A percentile compares a stretch with the other conserved stretches of the same genome.
These are phyloP conservation scores for Mesembrinibis cayennensis DNA, from an alignment of 2,113 vertebrate species.

Conservation along the genomic window DNA sequence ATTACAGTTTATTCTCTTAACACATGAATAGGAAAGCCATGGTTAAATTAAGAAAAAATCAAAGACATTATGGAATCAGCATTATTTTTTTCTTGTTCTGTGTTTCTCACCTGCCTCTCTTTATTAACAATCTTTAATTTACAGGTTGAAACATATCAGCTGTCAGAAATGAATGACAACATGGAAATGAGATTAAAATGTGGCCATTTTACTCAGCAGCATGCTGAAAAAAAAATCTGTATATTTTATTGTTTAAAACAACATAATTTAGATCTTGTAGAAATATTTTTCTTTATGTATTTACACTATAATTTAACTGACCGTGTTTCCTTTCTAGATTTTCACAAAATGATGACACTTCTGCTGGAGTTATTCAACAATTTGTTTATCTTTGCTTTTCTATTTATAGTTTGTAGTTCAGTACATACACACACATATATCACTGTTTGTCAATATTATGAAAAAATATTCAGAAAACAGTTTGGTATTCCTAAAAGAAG, in stretches of 20 bases:
- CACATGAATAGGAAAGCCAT: not conserved
- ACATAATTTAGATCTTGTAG: not conserved
- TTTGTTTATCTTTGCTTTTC: not conserved
- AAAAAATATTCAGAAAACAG: not conserved
- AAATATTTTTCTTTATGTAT: not conserved
- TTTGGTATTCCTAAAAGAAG: not conserved
- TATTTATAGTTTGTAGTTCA: not conserved
- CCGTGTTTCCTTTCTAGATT: not conserved
- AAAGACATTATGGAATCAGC: not conserved
- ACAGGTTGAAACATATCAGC: not conserved
- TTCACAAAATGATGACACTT: not conserved
- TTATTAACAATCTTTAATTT: not conserved
- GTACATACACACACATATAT: not conserved
- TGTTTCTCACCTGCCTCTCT: not conserved
- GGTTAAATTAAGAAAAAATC: not conserved
- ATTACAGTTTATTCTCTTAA: not conserved
- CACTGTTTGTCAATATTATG: not conserved
- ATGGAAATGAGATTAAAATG: not conserved
- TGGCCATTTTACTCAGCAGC: not conserved
- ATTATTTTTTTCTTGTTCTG: not conserved
- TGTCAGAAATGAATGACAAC: not conserved
- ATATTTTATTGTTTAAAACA: not conserved
- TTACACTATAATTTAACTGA: not conserved
- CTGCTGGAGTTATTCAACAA: not conserved
- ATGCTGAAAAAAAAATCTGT: not conserved